A percentile compares a stretch with the other conserved stretches of the same genome.
phyloP scores from a whole-genome alignment of 2,113 vertebrate species.

The Trogon surrucura region DNA sequence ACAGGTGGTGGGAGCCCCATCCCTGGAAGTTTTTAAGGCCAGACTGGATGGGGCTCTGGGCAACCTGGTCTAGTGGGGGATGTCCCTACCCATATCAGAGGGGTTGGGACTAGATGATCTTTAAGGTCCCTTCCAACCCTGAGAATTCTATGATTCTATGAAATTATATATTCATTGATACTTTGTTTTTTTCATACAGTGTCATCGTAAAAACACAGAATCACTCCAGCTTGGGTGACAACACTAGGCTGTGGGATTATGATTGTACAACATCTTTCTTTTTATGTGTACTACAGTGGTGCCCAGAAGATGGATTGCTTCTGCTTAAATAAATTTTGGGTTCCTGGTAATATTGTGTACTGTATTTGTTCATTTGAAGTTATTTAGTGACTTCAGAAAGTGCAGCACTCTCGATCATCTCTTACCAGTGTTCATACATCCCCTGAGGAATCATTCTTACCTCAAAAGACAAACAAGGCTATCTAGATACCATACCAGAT shows the following conservation, averaged over 20 bases:
- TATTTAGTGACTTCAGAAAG: background rate
- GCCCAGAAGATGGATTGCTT: background rate
- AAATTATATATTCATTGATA: background rate
- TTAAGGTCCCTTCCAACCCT: no score
- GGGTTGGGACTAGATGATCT: no score
- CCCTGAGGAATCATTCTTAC: background rate
- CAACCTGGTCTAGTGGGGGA: no score
- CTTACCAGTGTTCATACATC: background rate
- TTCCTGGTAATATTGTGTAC: background rate
- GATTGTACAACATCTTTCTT: accelerated
- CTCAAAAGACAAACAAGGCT: background rate
- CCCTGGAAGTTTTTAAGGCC: no score
- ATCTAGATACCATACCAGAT: background rate
- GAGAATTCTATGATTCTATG: no score
- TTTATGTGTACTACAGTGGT: background rate
- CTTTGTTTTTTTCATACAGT: background rate
- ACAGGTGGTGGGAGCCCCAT: no score
- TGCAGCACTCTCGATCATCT: accelerated
- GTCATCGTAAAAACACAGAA: background rate
- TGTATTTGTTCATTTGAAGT: background rate
- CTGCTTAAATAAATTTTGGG: background rate
- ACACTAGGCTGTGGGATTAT: background rate
- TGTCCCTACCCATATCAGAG: no score
- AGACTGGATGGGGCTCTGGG: no score
- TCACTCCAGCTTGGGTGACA: background rate